A percentile compares a stretch with the other conserved stretches of the same genome.
These are phyloP conservation scores for Arion vulgaris DNA, from an alignment of 1,140 invertebrate species.

Conservation along the genomic window DNA sequence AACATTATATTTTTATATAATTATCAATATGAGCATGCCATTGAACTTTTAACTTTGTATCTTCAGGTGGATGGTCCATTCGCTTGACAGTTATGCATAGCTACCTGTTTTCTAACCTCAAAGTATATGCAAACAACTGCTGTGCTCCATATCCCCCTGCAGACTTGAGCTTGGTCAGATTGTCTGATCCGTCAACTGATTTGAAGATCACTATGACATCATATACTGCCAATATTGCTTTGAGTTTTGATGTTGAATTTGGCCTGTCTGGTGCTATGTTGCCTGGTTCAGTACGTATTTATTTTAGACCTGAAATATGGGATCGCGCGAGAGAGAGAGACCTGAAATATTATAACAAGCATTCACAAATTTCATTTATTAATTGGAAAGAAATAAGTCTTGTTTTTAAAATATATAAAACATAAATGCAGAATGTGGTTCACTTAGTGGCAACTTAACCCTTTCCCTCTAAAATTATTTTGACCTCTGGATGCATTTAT, in stretches of 20 bases:
- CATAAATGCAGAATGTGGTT: too few species aligned
- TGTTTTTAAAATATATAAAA: neutral
- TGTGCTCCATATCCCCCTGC: slow-evolving; percentile 63
- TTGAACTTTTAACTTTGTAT: slow-evolving; percentile 18
- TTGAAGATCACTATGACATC: slow-evolving; percentile 55
- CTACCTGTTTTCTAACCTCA: slow-evolving; percentile 58
- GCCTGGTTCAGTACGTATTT: neutral
- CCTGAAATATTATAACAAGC: too few species aligned
- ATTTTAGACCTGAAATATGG: too few species aligned
- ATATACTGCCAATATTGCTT: slow-evolving; percentile 52
- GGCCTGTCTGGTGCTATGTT: slow-evolving; percentile 12
- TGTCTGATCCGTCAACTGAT: slow-evolving; percentile 35
- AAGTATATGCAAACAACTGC: slow-evolving; percentile 57
- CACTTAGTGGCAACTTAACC: too few species aligned
- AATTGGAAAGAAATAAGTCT: too few species aligned
- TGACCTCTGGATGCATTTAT: too few species aligned
- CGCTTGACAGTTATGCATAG: slow-evolving; percentile 60
- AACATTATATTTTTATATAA: too few species aligned
- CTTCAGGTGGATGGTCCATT: slow-evolving; percentile 53
- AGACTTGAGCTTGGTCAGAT: slow-evolving; percentile 42
- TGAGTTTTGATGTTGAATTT: slow-evolving; percentile 44
- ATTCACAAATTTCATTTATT: too few species aligned
- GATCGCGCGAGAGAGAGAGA: too few species aligned
- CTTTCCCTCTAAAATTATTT: too few species aligned
- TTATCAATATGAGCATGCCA: too few species aligned